Conservation (phyloP, 2,113 vertebrate species). For the Edolisoma coerulescens region DNA sequence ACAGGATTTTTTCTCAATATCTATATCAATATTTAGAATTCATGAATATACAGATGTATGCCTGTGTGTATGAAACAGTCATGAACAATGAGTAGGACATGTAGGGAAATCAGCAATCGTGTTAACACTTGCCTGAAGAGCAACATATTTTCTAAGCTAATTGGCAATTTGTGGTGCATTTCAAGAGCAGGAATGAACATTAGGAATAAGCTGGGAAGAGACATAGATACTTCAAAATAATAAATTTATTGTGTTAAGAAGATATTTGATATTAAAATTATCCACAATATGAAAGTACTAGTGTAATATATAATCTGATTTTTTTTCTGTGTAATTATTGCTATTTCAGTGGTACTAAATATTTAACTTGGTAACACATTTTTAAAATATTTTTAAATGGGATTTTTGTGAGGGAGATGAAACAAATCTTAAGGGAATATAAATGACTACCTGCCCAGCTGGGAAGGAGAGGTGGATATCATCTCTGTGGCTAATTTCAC, state of each 20-base stretch:
- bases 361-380: background rate
- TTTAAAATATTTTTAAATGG: background rate
- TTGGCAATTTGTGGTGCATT: background rate
- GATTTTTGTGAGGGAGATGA: background rate
- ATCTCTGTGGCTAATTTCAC: background rate
- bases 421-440: background rate
- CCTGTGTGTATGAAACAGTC: background rate
- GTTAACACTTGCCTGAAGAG: background rate
- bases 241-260: background rate
- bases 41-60: background rate
- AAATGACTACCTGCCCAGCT: background rate
- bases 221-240: background rate
- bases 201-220: background rate
- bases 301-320: background rate
- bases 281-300: background rate
- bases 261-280: background rate
- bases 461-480: background rate
- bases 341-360: background rate
- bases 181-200: background rate
- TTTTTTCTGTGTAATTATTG: background rate
- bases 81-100: background rate
- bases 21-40: background rate
- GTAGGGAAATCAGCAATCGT: background rate
- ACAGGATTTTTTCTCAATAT: background rate
- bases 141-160: background rate